These are phyloP conservation scores for Pelmatolapia mariae DNA, from an alignment of 2,113 vertebrate genomes.

Conservation along the genomic window DNA sequence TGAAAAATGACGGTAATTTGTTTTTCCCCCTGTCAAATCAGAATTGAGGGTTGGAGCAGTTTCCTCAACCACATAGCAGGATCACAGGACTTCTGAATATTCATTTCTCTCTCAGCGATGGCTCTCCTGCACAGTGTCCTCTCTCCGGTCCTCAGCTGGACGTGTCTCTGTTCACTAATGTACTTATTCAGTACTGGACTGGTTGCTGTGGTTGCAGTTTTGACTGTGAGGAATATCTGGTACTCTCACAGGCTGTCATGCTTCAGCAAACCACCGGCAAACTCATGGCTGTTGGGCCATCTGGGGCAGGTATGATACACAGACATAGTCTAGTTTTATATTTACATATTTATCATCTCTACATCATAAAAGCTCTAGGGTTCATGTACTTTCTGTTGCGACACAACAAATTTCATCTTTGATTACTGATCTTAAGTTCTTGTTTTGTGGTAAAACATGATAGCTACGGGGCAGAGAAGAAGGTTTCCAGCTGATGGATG, in stretches of 20 bases:
- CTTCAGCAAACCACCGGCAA: slow-evolving; percentile 44
- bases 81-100: not conserved
- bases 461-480: not conserved
- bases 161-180: not conserved
- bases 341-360: fast-evolving
- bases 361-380: not conserved
- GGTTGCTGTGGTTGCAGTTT: not conserved
- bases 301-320: not conserved
- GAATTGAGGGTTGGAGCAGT: not conserved
- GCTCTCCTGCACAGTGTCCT: slow-evolving; percentile 17
- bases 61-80: not conserved
- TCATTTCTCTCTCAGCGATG: not conserved
- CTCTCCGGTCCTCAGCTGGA: slow-evolving; percentile 1
- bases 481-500: not conserved
- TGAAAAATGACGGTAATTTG: not conserved
- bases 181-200: not conserved
- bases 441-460: not conserved
- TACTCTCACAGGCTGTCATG: slow-evolving; percentile 63
- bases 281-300: not conserved
- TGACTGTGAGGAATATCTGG: slow-evolving; percentile 32
- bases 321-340: not conserved
- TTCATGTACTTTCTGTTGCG: not conserved
- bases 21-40: not conserved
- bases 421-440: not conserved
- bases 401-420: not conserved